Conservation (phyloP, 2,888 invertebrate genomes). For the Amblyjoppa fuscipennis region DNA sequence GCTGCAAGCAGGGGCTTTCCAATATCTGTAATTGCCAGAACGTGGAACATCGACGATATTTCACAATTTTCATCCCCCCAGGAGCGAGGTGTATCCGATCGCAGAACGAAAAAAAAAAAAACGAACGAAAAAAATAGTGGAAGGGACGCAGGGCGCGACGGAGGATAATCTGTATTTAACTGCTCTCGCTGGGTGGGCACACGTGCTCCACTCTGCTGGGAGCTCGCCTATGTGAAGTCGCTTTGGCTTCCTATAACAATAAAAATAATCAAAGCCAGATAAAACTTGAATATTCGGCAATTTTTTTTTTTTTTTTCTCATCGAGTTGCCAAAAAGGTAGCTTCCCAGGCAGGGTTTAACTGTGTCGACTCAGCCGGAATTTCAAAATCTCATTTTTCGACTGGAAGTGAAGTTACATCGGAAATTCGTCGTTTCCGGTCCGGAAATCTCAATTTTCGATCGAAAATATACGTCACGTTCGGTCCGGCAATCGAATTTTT, state of each 20-base stretch:
- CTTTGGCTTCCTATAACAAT: neutral
- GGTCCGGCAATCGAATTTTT: neutral
- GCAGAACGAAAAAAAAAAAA: neutral
- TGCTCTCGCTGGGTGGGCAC: slow-evolving; percentile 51
- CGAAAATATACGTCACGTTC: too few relatives aligned
- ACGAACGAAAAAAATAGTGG: slow-evolving; percentile 31
- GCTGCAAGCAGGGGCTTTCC: slow-evolving; percentile 68
- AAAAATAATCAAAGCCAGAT: slow-evolving; percentile 31
- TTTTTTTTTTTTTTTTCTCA: neutral
- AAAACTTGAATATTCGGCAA: neutral
- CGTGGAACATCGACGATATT: slow-evolving; percentile 73
- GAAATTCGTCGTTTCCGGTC: too few relatives aligned
- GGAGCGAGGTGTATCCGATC: slow-evolving; percentile 34
- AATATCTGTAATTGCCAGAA: slow-evolving; percentile 78
- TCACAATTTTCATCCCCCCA: slow-evolving; percentile 73
- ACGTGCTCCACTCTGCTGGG: slow-evolving; percentile 15
- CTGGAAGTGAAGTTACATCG: neutral
- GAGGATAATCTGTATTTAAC: slow-evolving; percentile 71
- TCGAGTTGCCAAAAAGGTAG: neutral
- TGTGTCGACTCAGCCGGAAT: too few relatives aligned
- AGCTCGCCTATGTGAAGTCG: neutral
- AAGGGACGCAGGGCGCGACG: slow-evolving; percentile 25
- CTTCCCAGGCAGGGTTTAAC: too few relatives aligned
- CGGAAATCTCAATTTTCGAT: neutral
- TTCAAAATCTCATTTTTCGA: neutral